A percentile compares a stretch with the other conserved stretches of the same genome.
These are phyloP conservation scores for Rotaria socialis DNA, from an alignment of 2,888 invertebrate species.

Conservation along the genomic window DNA sequence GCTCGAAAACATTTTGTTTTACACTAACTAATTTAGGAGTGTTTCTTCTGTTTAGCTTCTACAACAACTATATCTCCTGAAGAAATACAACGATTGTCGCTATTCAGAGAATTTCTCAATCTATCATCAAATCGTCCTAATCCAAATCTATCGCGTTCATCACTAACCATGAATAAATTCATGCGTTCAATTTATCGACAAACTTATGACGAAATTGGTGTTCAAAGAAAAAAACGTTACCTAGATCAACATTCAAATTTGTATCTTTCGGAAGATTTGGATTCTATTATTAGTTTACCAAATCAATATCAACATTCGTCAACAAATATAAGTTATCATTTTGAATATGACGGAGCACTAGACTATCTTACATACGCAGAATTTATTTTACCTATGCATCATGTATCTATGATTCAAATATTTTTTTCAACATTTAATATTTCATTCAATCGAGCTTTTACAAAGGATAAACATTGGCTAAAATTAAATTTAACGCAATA, in stretches of 20 bases:
- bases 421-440: background rate
- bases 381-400: background rate
- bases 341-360: background rate
- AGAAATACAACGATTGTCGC: background rate
- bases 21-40: too few species aligned
- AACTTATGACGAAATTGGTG: background rate
- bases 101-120: background rate
- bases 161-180: background rate
- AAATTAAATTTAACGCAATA: background rate
- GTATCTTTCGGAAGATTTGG: background rate
- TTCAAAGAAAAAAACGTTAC: background rate
- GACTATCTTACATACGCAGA: background rate
- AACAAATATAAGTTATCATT: background rate
- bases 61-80: background rate
- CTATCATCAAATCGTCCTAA: background rate
- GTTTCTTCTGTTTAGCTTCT: background rate
- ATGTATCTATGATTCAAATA: background rate
- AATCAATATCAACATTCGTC: background rate
- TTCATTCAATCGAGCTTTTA: background rate
- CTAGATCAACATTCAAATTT: background rate
- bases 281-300: slow-evolving; percentile 17
- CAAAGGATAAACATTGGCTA: background rate
- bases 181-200: slow-evolving; percentile 1
- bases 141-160: slow-evolving; percentile 7
- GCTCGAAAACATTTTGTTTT: too few species aligned